Conservation (phyloP, 2,113 vertebrate species). For the Pygoscelis antarcticus region DNA sequence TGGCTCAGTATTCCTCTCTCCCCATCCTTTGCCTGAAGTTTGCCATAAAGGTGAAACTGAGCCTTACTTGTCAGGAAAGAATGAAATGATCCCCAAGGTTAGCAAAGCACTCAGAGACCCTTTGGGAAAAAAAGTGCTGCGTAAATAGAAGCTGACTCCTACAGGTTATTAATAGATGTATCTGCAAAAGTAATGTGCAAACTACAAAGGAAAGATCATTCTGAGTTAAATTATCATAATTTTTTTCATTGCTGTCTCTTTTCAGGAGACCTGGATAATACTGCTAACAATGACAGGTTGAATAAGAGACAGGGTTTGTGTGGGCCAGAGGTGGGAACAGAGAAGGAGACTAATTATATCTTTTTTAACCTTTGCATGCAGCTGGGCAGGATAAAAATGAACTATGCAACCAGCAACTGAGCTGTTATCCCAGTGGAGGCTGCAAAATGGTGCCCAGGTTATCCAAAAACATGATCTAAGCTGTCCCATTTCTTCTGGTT, state of each 20-base stretch:
- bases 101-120: not conserved
- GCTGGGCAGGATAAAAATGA: slow-evolving; percentile 40
- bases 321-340: slow-evolving; percentile 47
- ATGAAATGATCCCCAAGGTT: slow-evolving; percentile 15
- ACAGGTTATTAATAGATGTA: slow-evolving; percentile 47
- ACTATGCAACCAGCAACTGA: slow-evolving; percentile 5
- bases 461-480: not conserved
- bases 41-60: not conserved
- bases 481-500: not conserved
- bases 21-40: not conserved
- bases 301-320: slow-evolving; percentile 53
- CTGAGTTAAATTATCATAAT: slow-evolving; percentile 70
- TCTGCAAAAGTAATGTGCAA: slow-evolving; percentile 59
- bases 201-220: slow-evolving; percentile 51
- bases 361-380: slow-evolving; percentile 54
- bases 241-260: slow-evolving; percentile 62
- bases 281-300: slow-evolving; percentile 55
- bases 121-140: slow-evolving; percentile 16
- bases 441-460: not conserved
- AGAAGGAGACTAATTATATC: slow-evolving; percentile 50
- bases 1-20: not conserved
- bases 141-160: slow-evolving; percentile 51
- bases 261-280: slow-evolving; percentile 45
- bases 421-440: not conserved
- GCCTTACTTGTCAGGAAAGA: slow-evolving; percentile 8